A percentile compares a stretch with the other conserved stretches of the same genome.
phyloP scores from a whole-genome alignment of 2,888 invertebrate genomes.

The Hirtodrosophila confusa region DNA sequence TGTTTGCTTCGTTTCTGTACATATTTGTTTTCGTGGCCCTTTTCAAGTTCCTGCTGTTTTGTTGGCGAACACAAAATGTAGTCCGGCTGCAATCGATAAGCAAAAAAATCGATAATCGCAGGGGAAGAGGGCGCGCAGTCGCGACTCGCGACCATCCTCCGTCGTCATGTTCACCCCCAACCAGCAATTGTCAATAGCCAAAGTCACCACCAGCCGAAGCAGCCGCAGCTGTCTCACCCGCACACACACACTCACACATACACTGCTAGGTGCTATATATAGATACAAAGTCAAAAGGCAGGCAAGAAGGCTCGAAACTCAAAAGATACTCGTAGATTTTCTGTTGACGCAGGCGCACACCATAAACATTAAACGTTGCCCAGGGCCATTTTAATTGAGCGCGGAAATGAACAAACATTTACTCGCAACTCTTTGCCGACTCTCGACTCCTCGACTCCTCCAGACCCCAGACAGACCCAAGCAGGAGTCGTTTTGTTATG shows the following conservation, averaged over 20 bases:
- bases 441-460: conserved; percentile 5
- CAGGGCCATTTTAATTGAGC: conserved; percentile 62
- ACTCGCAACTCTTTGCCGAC: background rate
- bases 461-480: conserved; percentile 6
- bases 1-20: conserved; percentile 21
- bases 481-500: conserved; percentile 44
- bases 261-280: conserved; percentile 33
- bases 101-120: conserved; percentile 35
- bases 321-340: conserved; percentile 42
- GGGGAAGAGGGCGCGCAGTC: conserved; percentile 45
- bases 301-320: conserved; percentile 31
- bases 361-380: background rate
- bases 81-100: conserved; percentile 24
- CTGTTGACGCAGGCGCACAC: conserved; percentile 28
- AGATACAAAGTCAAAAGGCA: conserved; percentile 22
- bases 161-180: conserved; percentile 37
- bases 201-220: conserved; percentile 61
- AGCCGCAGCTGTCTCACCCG: conserved; percentile 62
- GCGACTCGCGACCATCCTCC: conserved; percentile 38
- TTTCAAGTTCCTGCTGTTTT: conserved; percentile 1
- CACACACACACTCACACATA: conserved; percentile 38
- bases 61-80: conserved; percentile 17
- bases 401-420: conserved; percentile 52
- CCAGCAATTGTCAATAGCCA: conserved; percentile 33
- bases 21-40: conserved; percentile 4